Base-by-base conservation (phyloP, 1,140 invertebrate species). In the Ips typographus region DNA sequence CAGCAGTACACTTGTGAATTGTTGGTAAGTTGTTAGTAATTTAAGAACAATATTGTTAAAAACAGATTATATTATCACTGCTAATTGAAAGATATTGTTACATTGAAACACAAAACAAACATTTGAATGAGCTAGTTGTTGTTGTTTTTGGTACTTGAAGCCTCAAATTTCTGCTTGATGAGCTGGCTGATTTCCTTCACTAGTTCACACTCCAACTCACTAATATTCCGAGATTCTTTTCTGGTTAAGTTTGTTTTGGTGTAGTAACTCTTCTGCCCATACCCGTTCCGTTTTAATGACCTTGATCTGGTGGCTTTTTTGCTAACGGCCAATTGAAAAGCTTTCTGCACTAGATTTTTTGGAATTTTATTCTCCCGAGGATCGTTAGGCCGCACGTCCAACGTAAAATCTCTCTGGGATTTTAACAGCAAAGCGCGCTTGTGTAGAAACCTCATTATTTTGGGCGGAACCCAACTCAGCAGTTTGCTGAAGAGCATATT, bases 401-500 rank as follows among this genome's bases (percentile, higher is more conserved):
- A 84, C 2, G 86, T 84, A 63, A 88, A 88, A 59, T 89, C 87
- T 77, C 90, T 87, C 3, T 89, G 86, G 1, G 89, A 88, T 6
- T 87, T 88, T 8, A 92, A 83, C 6, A 94, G 77, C 6, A 93
- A 77, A 0, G 91, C 91, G 36, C 87, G 87, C 60, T 84, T 85
- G 68, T 91, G 86, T 42, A 90, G 84, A 5, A 88, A 81, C 2
- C 83, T 80, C 37, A 92, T 82, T 6, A 92, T 76, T 62, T 85
- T 85, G 41, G 80, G 81, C 0, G 91, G 91, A 0, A 87, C 84
- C 72, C 87, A 88, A 42, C 88, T 83, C 43, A 92, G 76, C 42
- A 92, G 73, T 7, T 87, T 86, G 1, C 91, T 93, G 77, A 94
- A 94, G 52, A 94, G 82, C 83, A 94, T 87, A 61, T 87, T 89